These are phyloP conservation scores for Galeopsomyia nigrocyanea DNA, from an alignment of 2,888 invertebrate genomes.

Conservation along the genomic window DNA sequence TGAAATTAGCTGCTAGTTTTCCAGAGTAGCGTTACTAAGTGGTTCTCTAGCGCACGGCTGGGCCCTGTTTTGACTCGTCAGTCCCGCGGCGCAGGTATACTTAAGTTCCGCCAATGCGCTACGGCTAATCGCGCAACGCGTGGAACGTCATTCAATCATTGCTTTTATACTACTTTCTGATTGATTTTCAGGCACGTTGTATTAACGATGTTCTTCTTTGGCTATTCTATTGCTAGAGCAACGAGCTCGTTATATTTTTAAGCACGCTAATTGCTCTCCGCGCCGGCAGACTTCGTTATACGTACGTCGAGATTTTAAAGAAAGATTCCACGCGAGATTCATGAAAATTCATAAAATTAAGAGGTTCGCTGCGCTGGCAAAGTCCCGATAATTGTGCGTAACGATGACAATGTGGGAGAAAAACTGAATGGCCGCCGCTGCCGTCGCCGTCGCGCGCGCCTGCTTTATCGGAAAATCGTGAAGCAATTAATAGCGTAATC, in stretches of 20 bases:
- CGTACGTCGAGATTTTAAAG: conserved; percentile 2
- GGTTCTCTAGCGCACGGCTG: neutral
- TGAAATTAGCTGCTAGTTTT: conserved; percentile 21
- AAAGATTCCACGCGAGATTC: neutral
- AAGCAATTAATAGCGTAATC: conserved; percentile 67
- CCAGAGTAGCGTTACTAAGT: conserved; percentile 34
- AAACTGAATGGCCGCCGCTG: conserved; percentile 58
- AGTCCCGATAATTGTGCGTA: conserved; percentile 37
- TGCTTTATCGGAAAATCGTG: conserved; percentile 67
- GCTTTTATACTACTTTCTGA: too few species aligned
- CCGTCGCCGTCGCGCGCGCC: conserved; percentile 17
- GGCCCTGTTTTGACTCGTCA: too few species aligned
- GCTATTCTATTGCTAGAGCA: too few species aligned
- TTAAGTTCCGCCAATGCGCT: too few species aligned
- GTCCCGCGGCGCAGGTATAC: too few species aligned
- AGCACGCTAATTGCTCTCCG: too few species aligned
- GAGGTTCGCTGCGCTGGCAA: conserved; percentile 16
- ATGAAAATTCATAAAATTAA: conserved; percentile 34
- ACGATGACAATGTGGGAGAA: conserved; percentile 61
- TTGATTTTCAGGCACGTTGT: too few species aligned
- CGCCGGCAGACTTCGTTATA: too few species aligned
- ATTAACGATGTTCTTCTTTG: too few species aligned
- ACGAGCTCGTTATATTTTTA: too few species aligned
- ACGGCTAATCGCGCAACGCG: too few species aligned
- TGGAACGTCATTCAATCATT: too few species aligned